phyloP scores from a whole-genome alignment of 2,888 invertebrate species.

The Spatulosminthurus flaviceps region DNA sequence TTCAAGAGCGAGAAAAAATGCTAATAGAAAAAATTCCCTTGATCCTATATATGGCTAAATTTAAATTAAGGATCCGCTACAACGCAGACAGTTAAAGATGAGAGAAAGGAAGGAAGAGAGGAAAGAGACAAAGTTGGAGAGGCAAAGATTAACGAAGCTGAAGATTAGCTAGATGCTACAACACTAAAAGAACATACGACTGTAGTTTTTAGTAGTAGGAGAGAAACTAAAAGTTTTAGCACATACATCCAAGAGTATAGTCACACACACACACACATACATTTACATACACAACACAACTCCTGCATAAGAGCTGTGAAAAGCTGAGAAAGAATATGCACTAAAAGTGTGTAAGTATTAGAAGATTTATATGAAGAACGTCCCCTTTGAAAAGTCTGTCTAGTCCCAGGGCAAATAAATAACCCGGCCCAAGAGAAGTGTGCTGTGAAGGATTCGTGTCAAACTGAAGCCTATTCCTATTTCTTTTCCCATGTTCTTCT shows the following conservation, averaged over 20 bases:
- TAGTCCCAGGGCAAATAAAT: slow-evolving; percentile 51
- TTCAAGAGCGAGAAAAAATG: slow-evolving; percentile 1
- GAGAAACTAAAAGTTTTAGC: too few relatives aligned
- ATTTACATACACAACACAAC: neutral
- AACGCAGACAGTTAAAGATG: slow-evolving; percentile 29
- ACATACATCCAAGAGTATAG: neutral
- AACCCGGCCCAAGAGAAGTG: slow-evolving; percentile 46
- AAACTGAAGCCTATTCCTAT: slow-evolving; percentile 46
- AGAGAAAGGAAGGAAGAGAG: slow-evolving; percentile 13
- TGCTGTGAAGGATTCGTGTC: slow-evolving; percentile 51
- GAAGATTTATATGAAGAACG: slow-evolving; percentile 51
- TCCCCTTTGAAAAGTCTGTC: slow-evolving; percentile 52
- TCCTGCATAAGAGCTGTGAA: neutral
- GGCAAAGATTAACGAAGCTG: slow-evolving; percentile 42
- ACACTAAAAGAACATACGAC: too few relatives aligned
- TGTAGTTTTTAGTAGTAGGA: too few relatives aligned
- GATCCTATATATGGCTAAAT: neutral
- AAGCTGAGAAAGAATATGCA: neutral
- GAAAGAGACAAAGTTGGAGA: slow-evolving; percentile 32
- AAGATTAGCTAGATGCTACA: slow-evolving; percentile 29
- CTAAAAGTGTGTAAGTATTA: slow-evolving; percentile 34
- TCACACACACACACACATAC: neutral
- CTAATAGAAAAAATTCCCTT: neutral
- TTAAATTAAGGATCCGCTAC: slow-evolving; percentile 20
- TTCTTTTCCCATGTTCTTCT: slow-evolving; percentile 30